phyloP scores from a whole-genome alignment of 1,140 invertebrate species.

The Pseudomyrmex sp. region DNA sequence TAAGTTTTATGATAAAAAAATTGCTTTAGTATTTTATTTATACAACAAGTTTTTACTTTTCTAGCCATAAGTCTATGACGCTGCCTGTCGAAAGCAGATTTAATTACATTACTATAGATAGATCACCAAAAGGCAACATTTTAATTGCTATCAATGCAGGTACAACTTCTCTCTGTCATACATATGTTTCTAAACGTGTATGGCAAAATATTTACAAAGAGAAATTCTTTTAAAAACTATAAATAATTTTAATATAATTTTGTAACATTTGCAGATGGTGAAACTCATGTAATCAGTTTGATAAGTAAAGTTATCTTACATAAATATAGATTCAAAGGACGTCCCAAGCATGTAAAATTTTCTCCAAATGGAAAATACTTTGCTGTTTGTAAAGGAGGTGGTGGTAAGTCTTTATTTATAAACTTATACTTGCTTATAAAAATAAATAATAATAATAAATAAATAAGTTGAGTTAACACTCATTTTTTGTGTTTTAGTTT shows the following conservation, averaged over 20 bases:
- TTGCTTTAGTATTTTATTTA: constrained; percentile 35
- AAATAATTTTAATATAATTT: constrained; percentile 6
- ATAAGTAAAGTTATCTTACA: constrained; percentile 94
- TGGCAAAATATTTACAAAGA: background rate
- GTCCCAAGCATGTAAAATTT: constrained; percentile 92
- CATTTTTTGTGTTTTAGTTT: constrained; percentile 86
- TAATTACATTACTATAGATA: constrained; percentile 93
- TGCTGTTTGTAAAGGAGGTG: constrained; percentile 94
- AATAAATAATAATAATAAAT: constrained; percentile 8
- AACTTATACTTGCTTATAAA: background rate
- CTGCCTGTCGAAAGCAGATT: constrained; percentile 94
- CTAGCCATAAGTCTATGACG: constrained; percentile 95
- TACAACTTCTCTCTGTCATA: constrained; percentile 79
- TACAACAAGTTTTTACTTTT: constrained; percentile 77
- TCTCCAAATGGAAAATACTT: constrained; percentile 97
- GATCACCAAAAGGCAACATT: constrained; percentile 95
- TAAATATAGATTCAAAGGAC: constrained; percentile 92
- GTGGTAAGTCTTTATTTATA: constrained; percentile 85
- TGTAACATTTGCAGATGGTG: constrained; percentile 89
- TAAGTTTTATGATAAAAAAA: background rate
- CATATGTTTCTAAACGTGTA: constrained; percentile 32
- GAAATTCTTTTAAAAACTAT: background rate
- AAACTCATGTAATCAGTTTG: constrained; percentile 95
- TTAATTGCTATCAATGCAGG: constrained; percentile 96
- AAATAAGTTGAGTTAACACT: constrained; percentile 21